Evolutionary conservation across 1,140 invertebrate genomes (phyloP), one percentile per base, ranked within the genome.

Genomic region (Brachionus sp.): DNA sequence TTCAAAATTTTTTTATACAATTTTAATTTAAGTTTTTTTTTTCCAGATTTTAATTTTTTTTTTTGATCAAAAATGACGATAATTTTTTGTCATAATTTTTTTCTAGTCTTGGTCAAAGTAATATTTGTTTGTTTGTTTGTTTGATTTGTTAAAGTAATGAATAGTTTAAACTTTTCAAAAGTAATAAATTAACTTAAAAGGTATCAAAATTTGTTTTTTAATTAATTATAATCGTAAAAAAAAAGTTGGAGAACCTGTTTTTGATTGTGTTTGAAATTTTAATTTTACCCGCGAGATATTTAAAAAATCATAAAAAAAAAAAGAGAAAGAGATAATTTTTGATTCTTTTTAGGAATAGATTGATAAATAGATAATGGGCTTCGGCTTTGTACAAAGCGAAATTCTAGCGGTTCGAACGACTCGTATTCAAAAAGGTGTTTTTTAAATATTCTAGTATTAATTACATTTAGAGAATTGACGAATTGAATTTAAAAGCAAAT

Each of bases 281-380:
- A 66, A 66, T 66, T 66, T 66, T 66, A 66, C 64, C 64, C 64
- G 64, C 25, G 64, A 66, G 64, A 66, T 66, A 66, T 66, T 66
- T 66, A 66, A 57, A 57, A 57, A 57, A 57, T 57, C 50, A 57
- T 57, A 57, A 57, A 57, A 57, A 19, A 9, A 33, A 57, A 19
- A 4, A 33, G 23, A 66, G 25, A 66, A 16, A 66, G 64, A 66
- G 64, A 66, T 66, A 66, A 37, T 66, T 66, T 66, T 64, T 64
- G 12, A 33, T 66, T 66, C 29, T 37, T 66, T 64, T 64, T 66
- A 33, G 33, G 64, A 66, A 29, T 33, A 66, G 64, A 66, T 66
- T 66, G 64, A 66, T 66, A 66, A 66, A 35, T 66, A 66, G 64
- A 66, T 66, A 66, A 66, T 66, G 64, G 64, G 33, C 33, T 16